Evolutionary conservation across 2,113 vertebrate genomes (phyloP), one percentile per base, ranked within the genome.

Genomic region (Myrmecophaga tridactyla): DNA sequence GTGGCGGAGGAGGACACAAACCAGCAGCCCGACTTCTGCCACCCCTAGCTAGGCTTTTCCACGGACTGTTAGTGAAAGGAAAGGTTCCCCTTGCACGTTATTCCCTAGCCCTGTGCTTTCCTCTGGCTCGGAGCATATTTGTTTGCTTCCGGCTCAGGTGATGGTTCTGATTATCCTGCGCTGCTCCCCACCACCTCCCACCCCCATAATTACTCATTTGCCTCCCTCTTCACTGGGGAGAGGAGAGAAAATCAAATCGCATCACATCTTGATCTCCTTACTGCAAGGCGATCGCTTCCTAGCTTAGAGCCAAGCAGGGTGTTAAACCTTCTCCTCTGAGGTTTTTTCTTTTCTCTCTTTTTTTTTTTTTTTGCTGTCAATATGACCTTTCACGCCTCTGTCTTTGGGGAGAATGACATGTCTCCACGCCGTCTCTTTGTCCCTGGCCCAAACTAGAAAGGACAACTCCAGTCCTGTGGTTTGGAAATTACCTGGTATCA

Each of bases 1-100:
- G 80, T 95, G 96, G 94, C 94, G 13, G 4, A 95, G 93, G 94
- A 97, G 89, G 94, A 77, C 85, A 89, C 39, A 51, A 94, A 90
- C 63, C 77, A 94, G 85, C 73, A 60, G 29, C 88, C 51, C 0
- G 53, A 97, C 94, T 95, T 96, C 86, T 76, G 34, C 65, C 80
- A 43, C 90, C 89, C 43, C 83, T 89, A 86, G 43, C 82, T 87
- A 77, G 89, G 83, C 78, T 97, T 95, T 95, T 93, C 85, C 86
- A 9, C 77, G 92, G 92, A 95, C 81, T 83, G 11, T 96, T 93
- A 90, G 86, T 80, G 78, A 73, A 60, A 78, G 56, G 1, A 6
- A 86, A 90, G 67, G 72, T 81, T 76, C 27, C 76, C 13, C 29
- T 72, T 39, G 3, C 46, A 13, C 8, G 51, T 85, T 90, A 63